Percentiles rank a stretch among this genome's conserved stretches.
Evolutionary conservation across 2,113 vertebrate species (phyloP).

Genomic region (Ptychochromis oligacanthus): DNA sequence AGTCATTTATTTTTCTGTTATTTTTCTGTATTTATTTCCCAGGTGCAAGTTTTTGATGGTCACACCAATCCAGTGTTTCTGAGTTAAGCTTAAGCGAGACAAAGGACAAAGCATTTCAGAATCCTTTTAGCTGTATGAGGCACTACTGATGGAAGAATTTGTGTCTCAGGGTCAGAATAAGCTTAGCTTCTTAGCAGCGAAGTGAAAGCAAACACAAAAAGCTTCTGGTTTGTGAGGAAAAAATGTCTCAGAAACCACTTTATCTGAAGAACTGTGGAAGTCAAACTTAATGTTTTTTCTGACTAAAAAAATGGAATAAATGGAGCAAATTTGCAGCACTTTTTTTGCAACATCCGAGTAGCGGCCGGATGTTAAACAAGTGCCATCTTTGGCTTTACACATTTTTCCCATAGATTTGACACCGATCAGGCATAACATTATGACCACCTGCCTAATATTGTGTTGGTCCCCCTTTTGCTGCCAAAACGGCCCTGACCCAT

Average conservation of each 20-base stretch:
- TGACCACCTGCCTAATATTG: no score
- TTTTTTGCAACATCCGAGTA: background rate
- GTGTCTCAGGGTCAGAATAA: background rate
- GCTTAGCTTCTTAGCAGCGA: background rate
- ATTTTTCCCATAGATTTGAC: no score
- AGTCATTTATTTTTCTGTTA: background rate
- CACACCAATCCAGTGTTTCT: background rate
- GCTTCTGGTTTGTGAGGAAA: background rate
- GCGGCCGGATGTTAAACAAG: background rate
- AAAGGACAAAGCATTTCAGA: background rate
- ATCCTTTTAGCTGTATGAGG: background rate
- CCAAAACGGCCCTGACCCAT: no score
- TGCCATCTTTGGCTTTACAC: background rate
- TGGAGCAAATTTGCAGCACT: background rate
- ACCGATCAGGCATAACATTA: no score
- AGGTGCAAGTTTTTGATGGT: fast-evolving
- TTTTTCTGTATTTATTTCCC: background rate
- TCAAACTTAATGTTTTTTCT: background rate
- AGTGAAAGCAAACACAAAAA: background rate
- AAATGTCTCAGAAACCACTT: background rate
- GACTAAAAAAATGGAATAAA: background rate
- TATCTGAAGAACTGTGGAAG: background rate
- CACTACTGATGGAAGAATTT: background rate
- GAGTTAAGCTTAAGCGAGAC: background rate
- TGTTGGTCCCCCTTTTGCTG: no score